Percentiles rank a stretch among this genome's conserved stretches.
These are phyloP conservation scores for Sympetrum striolatum DNA, from an alignment of 2,888 invertebrate species.

Conservation along the genomic window DNA sequence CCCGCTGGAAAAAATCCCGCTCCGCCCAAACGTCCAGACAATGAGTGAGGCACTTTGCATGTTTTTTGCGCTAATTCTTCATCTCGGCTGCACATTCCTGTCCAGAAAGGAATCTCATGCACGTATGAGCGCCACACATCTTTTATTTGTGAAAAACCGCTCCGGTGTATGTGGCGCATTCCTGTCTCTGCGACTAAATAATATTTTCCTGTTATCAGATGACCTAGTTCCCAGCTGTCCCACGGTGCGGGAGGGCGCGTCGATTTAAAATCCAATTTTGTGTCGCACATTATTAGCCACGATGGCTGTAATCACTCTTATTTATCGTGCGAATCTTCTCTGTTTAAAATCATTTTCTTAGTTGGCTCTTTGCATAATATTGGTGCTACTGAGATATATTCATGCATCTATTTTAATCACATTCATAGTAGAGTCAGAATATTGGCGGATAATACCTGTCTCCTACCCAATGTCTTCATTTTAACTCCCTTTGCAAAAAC, in stretches of 20 bases:
- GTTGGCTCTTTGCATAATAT: too few species aligned
- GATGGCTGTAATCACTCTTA: not conserved
- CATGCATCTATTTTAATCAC: too few species aligned
- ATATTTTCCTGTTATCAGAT: not conserved
- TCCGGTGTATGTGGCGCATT: not conserved
- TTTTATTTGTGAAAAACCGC: not conserved
- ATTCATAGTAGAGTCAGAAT: too few species aligned
- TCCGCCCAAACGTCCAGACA: not conserved
- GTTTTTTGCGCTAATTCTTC: not conserved
- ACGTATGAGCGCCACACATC: not conserved
- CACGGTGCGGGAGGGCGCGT: too few species aligned
- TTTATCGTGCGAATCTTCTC: not conserved
- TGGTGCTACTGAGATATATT: too few species aligned
- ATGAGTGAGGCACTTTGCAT: not conserved
- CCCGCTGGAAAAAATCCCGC: not conserved
- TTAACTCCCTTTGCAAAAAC: too few species aligned
- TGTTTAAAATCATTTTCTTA: not conserved
- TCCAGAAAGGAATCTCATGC: not conserved
- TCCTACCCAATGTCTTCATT: too few species aligned
- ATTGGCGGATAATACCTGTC: too few species aligned
- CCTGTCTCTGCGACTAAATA: not conserved
- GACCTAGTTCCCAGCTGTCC: not conserved
- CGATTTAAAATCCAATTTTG: too few species aligned
- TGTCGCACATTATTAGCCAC: not conserved
- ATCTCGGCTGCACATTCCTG: not conserved